Evolutionary conservation across 2,888 invertebrate genomes (phyloP), one percentile per base, ranked within the genome.

Genomic region (Mallateleia sp.): DNA sequence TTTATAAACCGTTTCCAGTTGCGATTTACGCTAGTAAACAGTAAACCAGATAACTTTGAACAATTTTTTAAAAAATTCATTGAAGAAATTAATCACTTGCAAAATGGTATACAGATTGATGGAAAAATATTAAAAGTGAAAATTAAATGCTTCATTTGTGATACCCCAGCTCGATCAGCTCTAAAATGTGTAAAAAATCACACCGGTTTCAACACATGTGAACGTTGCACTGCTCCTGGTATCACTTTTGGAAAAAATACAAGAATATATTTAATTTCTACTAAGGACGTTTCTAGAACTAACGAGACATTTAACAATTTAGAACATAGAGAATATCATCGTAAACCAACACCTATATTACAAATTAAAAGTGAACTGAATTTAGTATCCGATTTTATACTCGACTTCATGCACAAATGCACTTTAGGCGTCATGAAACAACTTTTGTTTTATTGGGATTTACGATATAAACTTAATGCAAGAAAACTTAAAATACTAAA

Each of bases 101-200:
- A n/a, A n/a, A n/a, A n/a, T n/a, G n/a, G n/a, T n/a, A n/a, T n/a
- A n/a, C n/a, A n/a, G n/a, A n/a, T n/a, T n/a, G n/a, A n/a, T n/a
- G n/a, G n/a, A n/a, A n/a, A n/a, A n/a, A n/a, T n/a, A n/a, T n/a
- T n/a, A n/a, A n/a, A n/a, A n/a, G n/a, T n/a, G n/a, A n/a, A n/a
- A n/a, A n/a, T n/a, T n/a, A n/a, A n/a, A n/a, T n/a, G n/a, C n/a
- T 32, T 32, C 8, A 32, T 32, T 32, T 32, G 8, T 32, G 32
- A 32, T 32, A 32, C 32, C 8, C 8, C 32, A 32, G 77, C 81
- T 1, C 80, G 69, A 34, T 58, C 71, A 1, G 66, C 69, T 28
- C 20, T 81, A 5, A 81, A 80, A 62, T 75, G 71, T 58, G 69
- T 69, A 14, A 75, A 52, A 45, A 62, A 62, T 22, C 85, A 81